phyloP scores from a whole-genome alignment of 1,140 invertebrate genomes.

The Diplogasteroides magnus region DNA sequence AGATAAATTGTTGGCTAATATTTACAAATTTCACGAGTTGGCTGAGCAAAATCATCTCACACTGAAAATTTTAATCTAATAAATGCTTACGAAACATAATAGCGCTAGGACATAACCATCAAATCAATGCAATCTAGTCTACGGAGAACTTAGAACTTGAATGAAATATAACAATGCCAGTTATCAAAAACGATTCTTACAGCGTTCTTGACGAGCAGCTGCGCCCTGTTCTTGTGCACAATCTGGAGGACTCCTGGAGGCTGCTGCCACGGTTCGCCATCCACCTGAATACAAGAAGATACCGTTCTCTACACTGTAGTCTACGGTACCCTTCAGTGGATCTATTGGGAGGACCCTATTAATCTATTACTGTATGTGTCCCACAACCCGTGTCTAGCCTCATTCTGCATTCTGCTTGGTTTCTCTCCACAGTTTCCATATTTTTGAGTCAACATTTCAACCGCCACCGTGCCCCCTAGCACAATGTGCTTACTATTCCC shows the following conservation, averaged over 20 bases:
- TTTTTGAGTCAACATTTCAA: not conserved
- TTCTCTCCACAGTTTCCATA: not conserved
- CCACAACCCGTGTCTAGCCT: not conserved
- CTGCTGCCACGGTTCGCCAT: conserved; percentile 97
- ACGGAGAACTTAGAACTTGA: too few species aligned
- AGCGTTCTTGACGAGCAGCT: conserved; percentile 85
- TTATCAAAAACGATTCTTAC: too few species aligned
- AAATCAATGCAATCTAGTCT: too few species aligned
- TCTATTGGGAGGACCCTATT: not conserved
- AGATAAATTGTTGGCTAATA: too few species aligned
- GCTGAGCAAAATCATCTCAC: too few species aligned
- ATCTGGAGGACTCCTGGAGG: conserved; percentile 89
- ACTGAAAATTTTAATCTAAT: too few species aligned
- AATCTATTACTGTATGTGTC: not conserved
- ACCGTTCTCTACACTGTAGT: conserved; percentile 66
- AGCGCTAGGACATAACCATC: too few species aligned
- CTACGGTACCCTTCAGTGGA: conserved; percentile 57
- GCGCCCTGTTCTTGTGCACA: conserved; percentile 89
- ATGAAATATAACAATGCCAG: too few species aligned
- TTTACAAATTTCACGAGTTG: too few species aligned
- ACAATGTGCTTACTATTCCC: too few species aligned
- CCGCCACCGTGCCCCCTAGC: not conserved
- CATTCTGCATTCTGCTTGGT: not conserved
- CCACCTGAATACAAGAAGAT: conserved; percentile 62
- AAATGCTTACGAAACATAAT: too few species aligned